Conservation (phyloP, 2,113 vertebrate species). For the Tor tambroides region DNA sequence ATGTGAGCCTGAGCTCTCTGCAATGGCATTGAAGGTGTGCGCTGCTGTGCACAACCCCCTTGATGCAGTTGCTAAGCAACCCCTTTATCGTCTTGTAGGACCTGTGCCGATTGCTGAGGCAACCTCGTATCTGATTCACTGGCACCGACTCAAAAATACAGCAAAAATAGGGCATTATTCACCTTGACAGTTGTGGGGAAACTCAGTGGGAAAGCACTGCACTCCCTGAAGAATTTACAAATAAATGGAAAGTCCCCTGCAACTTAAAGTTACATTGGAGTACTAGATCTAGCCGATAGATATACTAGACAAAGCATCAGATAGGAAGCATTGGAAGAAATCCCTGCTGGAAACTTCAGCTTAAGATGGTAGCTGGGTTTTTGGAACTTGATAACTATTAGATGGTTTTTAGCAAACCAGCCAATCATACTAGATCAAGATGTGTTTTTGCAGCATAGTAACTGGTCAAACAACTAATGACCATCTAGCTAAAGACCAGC, state of each 20-base stretch:
- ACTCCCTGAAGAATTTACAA: not conserved
- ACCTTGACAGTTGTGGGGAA: not conserved
- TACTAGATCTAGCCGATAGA: not conserved
- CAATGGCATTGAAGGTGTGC: not conserved
- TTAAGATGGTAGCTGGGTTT: not conserved
- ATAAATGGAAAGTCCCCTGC: not conserved
- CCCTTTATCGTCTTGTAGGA: slow-evolving; percentile 33
- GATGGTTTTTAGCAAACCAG: not conserved
- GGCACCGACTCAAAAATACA: slow-evolving; percentile 27
- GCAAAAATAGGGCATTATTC: slow-evolving; percentile 1
- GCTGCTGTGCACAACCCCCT: slow-evolving; percentile 39
- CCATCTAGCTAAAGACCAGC: not conserved
- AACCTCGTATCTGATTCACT: slow-evolving; percentile 18
- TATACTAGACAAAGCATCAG: not conserved
- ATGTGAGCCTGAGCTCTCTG: slow-evolving; percentile 8
- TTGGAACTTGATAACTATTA: not conserved
- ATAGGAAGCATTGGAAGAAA: not conserved
- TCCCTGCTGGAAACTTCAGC: not conserved
- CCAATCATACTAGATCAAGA: not conserved
- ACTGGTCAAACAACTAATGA: not conserved
- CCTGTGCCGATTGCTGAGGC: slow-evolving; percentile 31
- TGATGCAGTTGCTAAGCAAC: slow-evolving; percentile 77
- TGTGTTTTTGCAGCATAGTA: not conserved
- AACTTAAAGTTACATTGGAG: not conserved
- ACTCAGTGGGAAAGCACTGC: not conserved